Conservation (phyloP, 2,113 vertebrate species). For the Collichthys lucidus region DNA sequence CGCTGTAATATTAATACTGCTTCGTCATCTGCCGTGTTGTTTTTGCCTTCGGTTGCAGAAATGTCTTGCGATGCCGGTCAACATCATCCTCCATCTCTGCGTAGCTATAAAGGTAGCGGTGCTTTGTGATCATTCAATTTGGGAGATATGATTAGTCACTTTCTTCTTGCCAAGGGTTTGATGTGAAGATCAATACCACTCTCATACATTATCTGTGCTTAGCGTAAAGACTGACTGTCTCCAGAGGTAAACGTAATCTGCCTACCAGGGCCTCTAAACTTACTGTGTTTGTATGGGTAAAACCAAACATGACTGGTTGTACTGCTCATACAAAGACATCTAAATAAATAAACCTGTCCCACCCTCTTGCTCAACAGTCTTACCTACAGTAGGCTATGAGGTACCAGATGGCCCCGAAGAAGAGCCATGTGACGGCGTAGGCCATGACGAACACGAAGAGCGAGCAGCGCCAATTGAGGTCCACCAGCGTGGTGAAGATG, state of each 20-base stretch:
- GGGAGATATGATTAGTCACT: background rate
- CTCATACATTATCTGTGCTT: background rate
- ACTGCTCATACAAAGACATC: background rate
- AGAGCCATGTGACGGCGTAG: slow-evolving; percentile 97
- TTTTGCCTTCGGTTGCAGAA: slow-evolving; percentile 40
- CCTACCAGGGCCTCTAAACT: background rate
- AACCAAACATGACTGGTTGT: background rate
- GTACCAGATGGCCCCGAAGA: slow-evolving; percentile 99
- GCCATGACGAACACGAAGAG: slow-evolving; percentile 97
- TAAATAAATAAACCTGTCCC: background rate
- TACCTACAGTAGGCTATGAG: slow-evolving; percentile 94
- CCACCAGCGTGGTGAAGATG: slow-evolving; percentile 98
- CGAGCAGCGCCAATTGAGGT: slow-evolving; percentile 97
- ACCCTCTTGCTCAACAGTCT: slow-evolving; percentile 6
- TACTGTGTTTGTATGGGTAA: background rate
- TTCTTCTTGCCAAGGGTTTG: background rate
- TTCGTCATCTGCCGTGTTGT: slow-evolving; percentile 61
- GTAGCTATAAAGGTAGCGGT: background rate
- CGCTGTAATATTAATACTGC: slow-evolving; percentile 47
- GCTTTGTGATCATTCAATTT: slow-evolving; percentile 1
- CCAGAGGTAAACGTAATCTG: background rate
- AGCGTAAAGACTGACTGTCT: slow-evolving; percentile 1
- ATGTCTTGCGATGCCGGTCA: background rate
- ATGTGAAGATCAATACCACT: slow-evolving; percentile 14
- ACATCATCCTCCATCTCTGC: slow-evolving; percentile 16